Evolutionary conservation across 2,888 invertebrate species (phyloP).

Genomic region (Hypercompe scribonia): DNA sequence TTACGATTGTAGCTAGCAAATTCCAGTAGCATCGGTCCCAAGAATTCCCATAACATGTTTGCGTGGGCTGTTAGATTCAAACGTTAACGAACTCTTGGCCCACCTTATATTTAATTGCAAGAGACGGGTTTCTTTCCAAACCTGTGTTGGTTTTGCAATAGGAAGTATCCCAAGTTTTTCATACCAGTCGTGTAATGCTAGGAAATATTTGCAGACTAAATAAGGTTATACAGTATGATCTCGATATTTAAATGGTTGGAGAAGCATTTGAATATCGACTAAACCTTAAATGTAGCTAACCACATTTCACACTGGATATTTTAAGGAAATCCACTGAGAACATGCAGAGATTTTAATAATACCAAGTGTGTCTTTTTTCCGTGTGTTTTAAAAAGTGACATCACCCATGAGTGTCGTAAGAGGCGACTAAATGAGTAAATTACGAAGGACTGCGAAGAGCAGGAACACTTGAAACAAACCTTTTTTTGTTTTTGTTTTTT

Average conservation of each 20-base stretch:
- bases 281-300: neutral
- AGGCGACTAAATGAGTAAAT: too few relatives aligned
- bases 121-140: slow-evolving; percentile 39
- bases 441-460: too few relatives aligned
- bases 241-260: neutral
- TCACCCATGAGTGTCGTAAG: too few relatives aligned
- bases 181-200: slow-evolving; percentile 13
- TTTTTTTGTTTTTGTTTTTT: too few relatives aligned
- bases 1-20: too few relatives aligned
- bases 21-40: too few relatives aligned
- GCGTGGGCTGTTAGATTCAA: too few relatives aligned
- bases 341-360: neutral
- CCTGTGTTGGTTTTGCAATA: slow-evolving; percentile 36
- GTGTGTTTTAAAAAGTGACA: too few relatives aligned
- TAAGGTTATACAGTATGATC: slow-evolving; percentile 13
- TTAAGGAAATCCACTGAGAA: neutral
- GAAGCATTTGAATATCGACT: slow-evolving; percentile 2
- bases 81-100: too few relatives aligned
- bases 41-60: too few relatives aligned
- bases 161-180: slow-evolving; percentile 47
- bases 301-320: neutral
- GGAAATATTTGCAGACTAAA: slow-evolving; percentile 20
- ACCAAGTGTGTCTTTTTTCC: too few relatives aligned
- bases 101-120: slow-evolving; percentile 1
- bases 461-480: too few relatives aligned